Conservation (phyloP, 2,888 invertebrate species). For the Urechis unicinctus region DNA sequence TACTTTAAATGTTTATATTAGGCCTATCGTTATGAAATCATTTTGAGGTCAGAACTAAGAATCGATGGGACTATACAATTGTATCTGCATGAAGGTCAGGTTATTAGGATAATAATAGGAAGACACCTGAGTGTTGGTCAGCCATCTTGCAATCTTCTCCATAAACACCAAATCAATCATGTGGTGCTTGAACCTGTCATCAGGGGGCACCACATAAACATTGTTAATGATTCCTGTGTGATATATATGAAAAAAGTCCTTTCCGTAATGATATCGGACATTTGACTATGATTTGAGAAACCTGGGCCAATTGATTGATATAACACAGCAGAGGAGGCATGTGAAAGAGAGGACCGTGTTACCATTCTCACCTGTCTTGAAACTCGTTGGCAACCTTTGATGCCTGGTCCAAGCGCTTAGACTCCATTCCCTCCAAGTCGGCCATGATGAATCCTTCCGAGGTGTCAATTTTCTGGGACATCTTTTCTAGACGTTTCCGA, state of each 20-base stretch:
- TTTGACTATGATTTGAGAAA: too few species aligned
- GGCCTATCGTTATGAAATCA: background rate
- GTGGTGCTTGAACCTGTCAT: conserved; percentile 45
- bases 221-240: background rate
- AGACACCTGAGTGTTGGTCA: conserved; percentile 50
- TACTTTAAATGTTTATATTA: background rate
- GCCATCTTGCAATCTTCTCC: conserved; percentile 48
- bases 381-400: conserved; percentile 44
- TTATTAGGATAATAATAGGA: too few species aligned
- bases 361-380: conserved; percentile 51
- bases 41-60: too few species aligned
- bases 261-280: too few species aligned
- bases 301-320: too few species aligned
- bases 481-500: conserved; percentile 43
- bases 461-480: conserved; percentile 43
- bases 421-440: conserved; percentile 49
- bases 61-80: too few species aligned
- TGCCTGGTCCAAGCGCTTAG: conserved; percentile 45
- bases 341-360: too few species aligned
- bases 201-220: too few species aligned
- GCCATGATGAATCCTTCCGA: conserved; percentile 47
- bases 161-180: conserved; percentile 50
- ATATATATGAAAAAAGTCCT: background rate
- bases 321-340: too few species aligned
- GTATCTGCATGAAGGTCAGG: too few species aligned